These are phyloP conservation scores for Notoglanidium macrostoma DNA, from an alignment of 2,797 vertebrate species.

Conservation along the genomic window DNA sequence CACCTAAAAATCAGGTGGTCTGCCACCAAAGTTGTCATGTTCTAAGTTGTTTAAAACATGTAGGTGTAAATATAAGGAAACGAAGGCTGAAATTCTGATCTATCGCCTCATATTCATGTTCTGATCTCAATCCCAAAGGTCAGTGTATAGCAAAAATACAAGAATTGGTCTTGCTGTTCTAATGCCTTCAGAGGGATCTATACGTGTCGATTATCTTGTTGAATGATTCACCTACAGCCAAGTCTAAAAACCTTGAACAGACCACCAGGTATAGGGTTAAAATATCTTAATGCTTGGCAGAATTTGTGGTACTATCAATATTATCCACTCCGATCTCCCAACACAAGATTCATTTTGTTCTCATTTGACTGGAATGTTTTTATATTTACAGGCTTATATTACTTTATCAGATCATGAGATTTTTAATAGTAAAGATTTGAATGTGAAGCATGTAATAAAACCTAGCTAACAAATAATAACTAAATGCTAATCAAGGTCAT, in stretches of 20 bases:
- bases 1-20: not conserved
- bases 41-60: not conserved
- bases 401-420: not conserved
- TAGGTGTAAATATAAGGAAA: not conserved
- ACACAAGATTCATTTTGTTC: not conserved
- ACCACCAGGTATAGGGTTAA: not conserved
- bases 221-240: not conserved
- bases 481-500: conserved; percentile 32
- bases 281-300: not conserved
- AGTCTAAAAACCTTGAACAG: not conserved
- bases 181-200: not conserved
- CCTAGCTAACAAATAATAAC: not conserved
- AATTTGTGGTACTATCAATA: not conserved
- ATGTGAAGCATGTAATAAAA: conserved; percentile 2
- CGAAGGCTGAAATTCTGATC: not conserved
- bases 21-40: not conserved
- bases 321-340: not conserved
- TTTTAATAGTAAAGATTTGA: not conserved
- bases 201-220: not conserved
- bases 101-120: not conserved
- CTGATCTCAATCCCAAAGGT: not conserved
- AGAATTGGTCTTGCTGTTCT: not conserved
- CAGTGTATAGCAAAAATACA: not conserved
- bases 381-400: not conserved
- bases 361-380: not conserved